phyloP scores from a whole-genome alignment of 2,888 invertebrate genomes.

The Sclerodermus sp. region DNA sequence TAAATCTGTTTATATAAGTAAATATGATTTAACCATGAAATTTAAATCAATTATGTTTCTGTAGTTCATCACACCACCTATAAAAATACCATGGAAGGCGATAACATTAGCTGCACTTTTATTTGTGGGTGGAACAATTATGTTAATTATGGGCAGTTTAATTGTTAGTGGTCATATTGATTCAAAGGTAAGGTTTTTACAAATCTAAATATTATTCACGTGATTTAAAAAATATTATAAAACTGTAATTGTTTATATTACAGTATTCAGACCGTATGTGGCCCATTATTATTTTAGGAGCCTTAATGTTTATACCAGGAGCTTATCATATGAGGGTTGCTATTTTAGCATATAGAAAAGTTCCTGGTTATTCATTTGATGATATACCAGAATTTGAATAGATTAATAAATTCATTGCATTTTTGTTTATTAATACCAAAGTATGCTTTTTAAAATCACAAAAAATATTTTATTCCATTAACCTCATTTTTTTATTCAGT shows the following conservation, averaged over 20 bases:
- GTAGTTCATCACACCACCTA: constrained; percentile 66
- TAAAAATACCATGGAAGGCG: constrained; percentile 83
- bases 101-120: constrained; percentile 75
- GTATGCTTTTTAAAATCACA: constrained; percentile 6
- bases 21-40: constrained; percentile 1
- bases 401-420: constrained; percentile 14
- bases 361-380: constrained; percentile 82
- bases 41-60: constrained; percentile 5
- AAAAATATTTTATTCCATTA: not conserved
- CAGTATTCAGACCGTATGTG: constrained; percentile 84
- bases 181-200: constrained; percentile 67
- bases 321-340: constrained; percentile 89
- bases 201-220: not conserved
- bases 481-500: too few species aligned
- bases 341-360: constrained; percentile 80
- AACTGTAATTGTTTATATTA: constrained; percentile 36
- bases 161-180: constrained; percentile 81
- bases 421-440: constrained; percentile 5
- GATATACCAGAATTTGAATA: constrained; percentile 88
- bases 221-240: constrained; percentile 2
- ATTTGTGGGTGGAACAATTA: constrained; percentile 74
- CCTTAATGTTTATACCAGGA: constrained; percentile 89
- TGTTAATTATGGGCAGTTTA: constrained; percentile 76
- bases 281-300: constrained; percentile 85
- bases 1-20: not conserved